Conservation (phyloP, 2,888 invertebrate species). For the Drosophila pseudotalamancana region DNA sequence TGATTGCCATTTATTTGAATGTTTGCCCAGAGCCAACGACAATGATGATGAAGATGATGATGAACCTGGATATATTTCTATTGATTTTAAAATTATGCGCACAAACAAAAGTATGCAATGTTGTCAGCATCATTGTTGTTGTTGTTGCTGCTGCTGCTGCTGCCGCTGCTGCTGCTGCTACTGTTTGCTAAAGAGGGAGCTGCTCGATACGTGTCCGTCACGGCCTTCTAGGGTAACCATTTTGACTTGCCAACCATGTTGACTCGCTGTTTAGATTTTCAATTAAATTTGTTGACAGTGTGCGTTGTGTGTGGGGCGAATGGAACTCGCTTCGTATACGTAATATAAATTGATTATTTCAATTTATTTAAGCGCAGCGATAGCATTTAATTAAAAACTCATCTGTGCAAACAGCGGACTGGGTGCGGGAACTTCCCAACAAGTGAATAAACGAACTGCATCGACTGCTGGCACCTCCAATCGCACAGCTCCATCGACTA, state of each 20-base stretch:
- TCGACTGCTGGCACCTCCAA: neutral
- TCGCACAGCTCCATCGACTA: constrained; percentile 1
- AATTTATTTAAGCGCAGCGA: constrained; percentile 77
- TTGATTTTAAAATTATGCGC: constrained; percentile 84
- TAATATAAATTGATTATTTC: constrained; percentile 77
- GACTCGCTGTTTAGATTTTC: constrained; percentile 80
- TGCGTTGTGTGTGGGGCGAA: constrained; percentile 10
- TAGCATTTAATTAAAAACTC: constrained; percentile 78
- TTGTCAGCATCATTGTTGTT: constrained; percentile 34
- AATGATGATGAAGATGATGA: constrained; percentile 20
- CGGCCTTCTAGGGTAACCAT: constrained; percentile 36
- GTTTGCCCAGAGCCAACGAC: constrained; percentile 54
- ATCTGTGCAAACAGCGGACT: constrained; percentile 69
- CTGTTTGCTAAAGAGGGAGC: constrained; percentile 48
- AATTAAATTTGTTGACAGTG: constrained; percentile 79
- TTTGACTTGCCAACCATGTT: constrained; percentile 65
- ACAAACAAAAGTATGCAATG: constrained; percentile 76
- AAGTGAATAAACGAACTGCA: too few species aligned
- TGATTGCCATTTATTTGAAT: constrained; percentile 71
- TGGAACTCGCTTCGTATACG: constrained; percentile 64
- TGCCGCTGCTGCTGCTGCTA: constrained; percentile 34
- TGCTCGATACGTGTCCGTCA: constrained; percentile 40
- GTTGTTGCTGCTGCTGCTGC: neutral
- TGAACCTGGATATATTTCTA: constrained; percentile 81
- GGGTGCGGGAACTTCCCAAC: constrained; percentile 4